Evolutionary conservation across 2,113 vertebrate genomes (phyloP), one percentile per base, ranked within the genome.

Genomic region (Notechis scutatus): DNA sequence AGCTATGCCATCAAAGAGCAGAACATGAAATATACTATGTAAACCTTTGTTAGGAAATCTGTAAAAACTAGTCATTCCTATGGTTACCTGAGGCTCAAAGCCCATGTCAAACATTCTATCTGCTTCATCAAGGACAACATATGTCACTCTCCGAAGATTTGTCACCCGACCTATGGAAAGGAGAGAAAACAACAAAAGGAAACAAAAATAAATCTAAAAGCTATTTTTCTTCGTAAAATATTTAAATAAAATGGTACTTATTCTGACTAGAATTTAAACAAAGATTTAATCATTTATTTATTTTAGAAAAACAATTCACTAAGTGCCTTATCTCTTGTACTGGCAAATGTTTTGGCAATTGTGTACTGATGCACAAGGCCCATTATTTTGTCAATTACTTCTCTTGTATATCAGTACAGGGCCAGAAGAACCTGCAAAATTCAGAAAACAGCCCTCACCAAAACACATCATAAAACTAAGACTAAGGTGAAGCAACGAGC

Each of bases 21-120:
- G 88, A 18, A 11, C 1, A 54, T 47, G n/a, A 57, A 42, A 39
- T 64, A 87, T 64, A n/a, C 0, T 2, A 15, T 54, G 23, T 39
- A 3, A 90, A 34, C n/a, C 45, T 0, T 1, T 42, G 50, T 54
- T 29, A 47, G 14, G 10, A 0, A 12, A 5, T 26, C 11, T 89
- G 21, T 18, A 57, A 55, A 55, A 61, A 26, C n/a, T 39, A 56
- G 1, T 26, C 34, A 56, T 9, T 5, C 5, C 29, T 42, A 21
- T 85, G 29, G 54, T 96, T 96, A 99, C 99, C 99, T 99, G 99
- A 59, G 99, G 99, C 94, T 99, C 99, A 90, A 99, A 99, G 42
- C 99, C 99, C 99, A 99, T 99, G 96, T 99, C 99, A 95, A 99
- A 99, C 99, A 99, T 99, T 96, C 99, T 97, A 97, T 99, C 99